Evolutionary conservation across 2,113 vertebrate species (phyloP).

Genomic region (Gulo gulo): DNA sequence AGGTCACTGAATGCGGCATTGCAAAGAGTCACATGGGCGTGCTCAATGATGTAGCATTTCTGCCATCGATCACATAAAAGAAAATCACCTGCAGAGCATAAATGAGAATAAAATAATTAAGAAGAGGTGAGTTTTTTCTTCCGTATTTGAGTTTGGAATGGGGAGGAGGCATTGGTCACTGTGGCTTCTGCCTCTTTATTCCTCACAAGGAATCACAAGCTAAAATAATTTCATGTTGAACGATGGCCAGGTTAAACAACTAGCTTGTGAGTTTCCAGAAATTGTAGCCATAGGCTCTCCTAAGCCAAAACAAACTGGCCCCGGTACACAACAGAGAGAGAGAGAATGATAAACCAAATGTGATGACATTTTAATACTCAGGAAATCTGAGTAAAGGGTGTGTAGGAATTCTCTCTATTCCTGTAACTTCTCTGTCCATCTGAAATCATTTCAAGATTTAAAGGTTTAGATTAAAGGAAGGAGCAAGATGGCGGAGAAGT

Average conservation of each 20-base stretch:
- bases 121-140: neutral
- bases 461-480: too few species aligned
- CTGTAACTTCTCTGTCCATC: neutral
- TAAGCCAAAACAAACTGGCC: neutral
- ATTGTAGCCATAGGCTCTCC: neutral
- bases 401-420: neutral
- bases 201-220: neutral
- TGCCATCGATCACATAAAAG: neutral
- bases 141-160: neutral
- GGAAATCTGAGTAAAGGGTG: neutral
- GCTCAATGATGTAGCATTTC: neutral
- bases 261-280: neutral
- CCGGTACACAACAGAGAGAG: neutral
- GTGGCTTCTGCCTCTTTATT: neutral
- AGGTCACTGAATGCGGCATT: neutral
- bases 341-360: neutral
- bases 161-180: neutral
- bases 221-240: constrained; percentile 41
- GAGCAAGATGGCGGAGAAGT: too few species aligned
- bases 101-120: neutral
- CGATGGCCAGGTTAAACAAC: neutral
- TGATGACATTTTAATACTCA: neutral
- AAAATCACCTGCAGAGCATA: constrained; percentile 5
- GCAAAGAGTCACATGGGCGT: neutral
- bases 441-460: neutral